Evolutionary conservation across 2,888 invertebrate species (phyloP).

Genomic region (Gastrophysa polygoni): DNA sequence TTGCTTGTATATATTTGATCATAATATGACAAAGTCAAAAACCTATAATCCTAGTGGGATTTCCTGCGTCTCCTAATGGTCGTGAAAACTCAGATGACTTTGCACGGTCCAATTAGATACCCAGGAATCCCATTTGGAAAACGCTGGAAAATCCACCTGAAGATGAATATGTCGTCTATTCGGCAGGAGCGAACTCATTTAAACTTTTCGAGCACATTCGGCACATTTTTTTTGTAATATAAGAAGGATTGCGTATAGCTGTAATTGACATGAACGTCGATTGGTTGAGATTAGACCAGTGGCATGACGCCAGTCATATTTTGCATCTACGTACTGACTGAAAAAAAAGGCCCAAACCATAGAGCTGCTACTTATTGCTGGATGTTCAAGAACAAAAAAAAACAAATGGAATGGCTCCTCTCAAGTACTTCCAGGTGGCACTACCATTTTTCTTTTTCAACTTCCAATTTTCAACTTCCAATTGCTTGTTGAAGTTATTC

Average conservation of each 20-base stretch:
- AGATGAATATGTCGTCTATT: conserved; percentile 38
- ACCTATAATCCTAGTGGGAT: neutral
- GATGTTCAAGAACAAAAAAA: too few relatives aligned
- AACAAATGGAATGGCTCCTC: too few relatives aligned
- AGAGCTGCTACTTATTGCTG: too few relatives aligned
- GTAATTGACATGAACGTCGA: conserved; percentile 46
- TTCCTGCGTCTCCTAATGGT: conserved; percentile 15
- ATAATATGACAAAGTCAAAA: conserved; percentile 14
- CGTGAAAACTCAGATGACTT: conserved; percentile 6
- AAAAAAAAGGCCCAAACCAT: too few relatives aligned
- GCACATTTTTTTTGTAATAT: conserved; percentile 50
- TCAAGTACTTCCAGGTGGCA: too few relatives aligned
- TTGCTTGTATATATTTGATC: too few relatives aligned
- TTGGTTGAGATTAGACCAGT: conserved; percentile 39
- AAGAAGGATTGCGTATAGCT: conserved; percentile 43
- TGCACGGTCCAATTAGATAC: conserved; percentile 49
- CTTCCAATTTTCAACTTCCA: too few relatives aligned
- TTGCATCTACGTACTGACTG: too few relatives aligned
- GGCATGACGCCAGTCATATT: neutral
- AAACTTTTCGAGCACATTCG: conserved; percentile 50
- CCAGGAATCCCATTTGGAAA: conserved; percentile 27
- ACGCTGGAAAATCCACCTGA: conserved; percentile 20
- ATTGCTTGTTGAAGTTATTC: too few relatives aligned
- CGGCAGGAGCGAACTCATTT: conserved; percentile 51
- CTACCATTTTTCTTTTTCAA: too few relatives aligned